phyloP scores from a whole-genome alignment of 2,797 vertebrate genomes.

The Pipistrellus pygmaeus region DNA sequence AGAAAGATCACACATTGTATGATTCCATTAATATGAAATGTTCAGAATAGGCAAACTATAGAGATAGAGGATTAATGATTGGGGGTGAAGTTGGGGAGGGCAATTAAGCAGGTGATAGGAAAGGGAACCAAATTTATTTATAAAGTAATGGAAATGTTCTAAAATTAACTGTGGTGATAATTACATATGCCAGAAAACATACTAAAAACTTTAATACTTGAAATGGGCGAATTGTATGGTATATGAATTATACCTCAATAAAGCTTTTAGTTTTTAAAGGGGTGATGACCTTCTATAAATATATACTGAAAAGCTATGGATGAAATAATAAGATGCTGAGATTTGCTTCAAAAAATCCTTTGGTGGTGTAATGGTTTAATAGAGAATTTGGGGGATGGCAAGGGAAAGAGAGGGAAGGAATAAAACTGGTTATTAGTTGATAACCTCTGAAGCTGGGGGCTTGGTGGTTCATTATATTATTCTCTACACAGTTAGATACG shows the following conservation, averaged over 20 bases:
- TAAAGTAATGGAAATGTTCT: not conserved
- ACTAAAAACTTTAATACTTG: not conserved
- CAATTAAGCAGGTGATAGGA: not conserved
- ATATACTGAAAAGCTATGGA: slow-evolving; percentile 25
- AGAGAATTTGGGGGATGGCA: too few relatives aligned
- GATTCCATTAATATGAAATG: not conserved
- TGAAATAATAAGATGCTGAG: not conserved
- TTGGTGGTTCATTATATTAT: not conserved
- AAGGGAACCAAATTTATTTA: not conserved
- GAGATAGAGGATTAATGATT: not conserved
- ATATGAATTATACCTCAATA: slow-evolving; percentile 13
- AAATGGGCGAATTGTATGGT: not conserved
- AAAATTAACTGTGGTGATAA: not conserved
- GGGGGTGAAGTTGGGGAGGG: not conserved
- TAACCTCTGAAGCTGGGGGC: not conserved
- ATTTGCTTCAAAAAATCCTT: slow-evolving; percentile 41
- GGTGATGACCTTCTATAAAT: slow-evolving; percentile 9
- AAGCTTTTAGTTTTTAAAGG: not conserved
- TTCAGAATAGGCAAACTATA: not conserved
- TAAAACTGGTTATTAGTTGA: not conserved
- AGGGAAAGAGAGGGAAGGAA: not conserved
- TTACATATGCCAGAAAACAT: not conserved
- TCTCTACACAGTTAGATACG: not conserved
- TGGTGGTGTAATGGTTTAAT: not conserved
- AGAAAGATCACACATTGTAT: not conserved